Evolutionary conservation across 2,888 invertebrate genomes (phyloP).

Genomic region (Dicroscelio sp.): DNA sequence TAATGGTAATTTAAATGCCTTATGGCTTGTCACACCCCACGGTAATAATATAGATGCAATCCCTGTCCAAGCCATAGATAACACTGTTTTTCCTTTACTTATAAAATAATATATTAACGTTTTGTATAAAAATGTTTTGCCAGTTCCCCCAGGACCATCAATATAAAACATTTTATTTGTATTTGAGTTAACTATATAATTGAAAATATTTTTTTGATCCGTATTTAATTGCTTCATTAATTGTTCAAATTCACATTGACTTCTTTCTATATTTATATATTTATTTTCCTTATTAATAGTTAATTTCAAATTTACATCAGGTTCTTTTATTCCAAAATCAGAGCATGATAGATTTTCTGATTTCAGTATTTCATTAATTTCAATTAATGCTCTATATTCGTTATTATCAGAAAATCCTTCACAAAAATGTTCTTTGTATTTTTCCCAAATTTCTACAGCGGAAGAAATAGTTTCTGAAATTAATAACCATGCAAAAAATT

Average conservation of each 20-base stretch:
- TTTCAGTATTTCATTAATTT: neutral
- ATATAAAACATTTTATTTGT: conserved; percentile 26
- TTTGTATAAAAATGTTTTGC: conserved; percentile 54
- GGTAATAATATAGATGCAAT: conserved; percentile 25
- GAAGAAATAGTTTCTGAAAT: conserved; percentile 1
- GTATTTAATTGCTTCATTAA: neutral
- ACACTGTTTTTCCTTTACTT: neutral
- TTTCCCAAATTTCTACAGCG: neutral
- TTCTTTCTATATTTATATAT: too few relatives aligned
- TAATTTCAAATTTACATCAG: neutral
- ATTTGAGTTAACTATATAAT: neutral
- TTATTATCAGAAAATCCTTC: conserved; percentile 1
- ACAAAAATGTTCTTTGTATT: conserved; percentile 30
- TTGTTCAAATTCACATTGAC: too few relatives aligned
- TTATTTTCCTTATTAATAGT: too few relatives aligned
- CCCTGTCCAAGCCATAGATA: conserved; percentile 41
- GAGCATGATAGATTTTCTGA: neutral
- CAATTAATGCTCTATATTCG: neutral
- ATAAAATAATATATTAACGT: conserved; percentile 31
- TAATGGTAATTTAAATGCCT: conserved; percentile 27
- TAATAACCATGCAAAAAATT: conserved; percentile 29
- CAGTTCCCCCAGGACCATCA: conserved; percentile 37
- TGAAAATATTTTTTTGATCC: neutral
- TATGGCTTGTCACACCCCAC: conserved; percentile 24
- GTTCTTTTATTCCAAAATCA: neutral